phyloP scores from a whole-genome alignment of 2,113 vertebrate species.

The Pomatostomus ruficeps region DNA sequence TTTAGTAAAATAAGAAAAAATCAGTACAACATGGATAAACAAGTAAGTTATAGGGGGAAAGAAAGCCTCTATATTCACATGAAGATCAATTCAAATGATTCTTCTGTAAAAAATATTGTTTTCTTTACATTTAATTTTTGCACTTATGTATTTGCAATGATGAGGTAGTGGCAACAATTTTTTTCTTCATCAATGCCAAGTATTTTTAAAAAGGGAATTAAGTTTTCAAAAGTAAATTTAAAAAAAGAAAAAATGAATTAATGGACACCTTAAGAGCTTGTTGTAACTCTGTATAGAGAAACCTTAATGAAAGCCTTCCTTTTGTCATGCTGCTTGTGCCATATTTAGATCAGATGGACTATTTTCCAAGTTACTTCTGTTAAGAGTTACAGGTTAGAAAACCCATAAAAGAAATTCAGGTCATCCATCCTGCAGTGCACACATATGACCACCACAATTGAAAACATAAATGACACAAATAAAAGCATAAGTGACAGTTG shows the following conservation, averaged over 20 bases:
- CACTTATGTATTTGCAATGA: background rate
- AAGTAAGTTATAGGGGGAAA: background rate
- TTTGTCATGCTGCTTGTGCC: background rate
- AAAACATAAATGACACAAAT: slow-evolving; percentile 19
- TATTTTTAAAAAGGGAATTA: background rate
- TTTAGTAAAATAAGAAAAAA: background rate
- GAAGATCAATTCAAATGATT: background rate
- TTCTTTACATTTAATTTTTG: background rate
- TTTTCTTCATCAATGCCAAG: background rate
- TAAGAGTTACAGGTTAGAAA: background rate
- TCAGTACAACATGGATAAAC: background rate
- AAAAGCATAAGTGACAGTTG: slow-evolving; percentile 12
- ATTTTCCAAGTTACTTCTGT: background rate
- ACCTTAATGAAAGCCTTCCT: background rate
- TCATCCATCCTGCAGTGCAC: background rate
- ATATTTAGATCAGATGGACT: background rate
- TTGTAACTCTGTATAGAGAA: background rate
- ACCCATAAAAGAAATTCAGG: background rate
- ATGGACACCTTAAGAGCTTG: background rate
- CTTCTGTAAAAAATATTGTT: background rate
- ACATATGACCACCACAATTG: background rate
- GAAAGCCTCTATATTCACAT: background rate
- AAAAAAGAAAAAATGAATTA: background rate
- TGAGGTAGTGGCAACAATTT: background rate
- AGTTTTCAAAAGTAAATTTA: background rate